Conservation (phyloP, 1,140 invertebrate species). For the Periplaneta americana region DNA sequence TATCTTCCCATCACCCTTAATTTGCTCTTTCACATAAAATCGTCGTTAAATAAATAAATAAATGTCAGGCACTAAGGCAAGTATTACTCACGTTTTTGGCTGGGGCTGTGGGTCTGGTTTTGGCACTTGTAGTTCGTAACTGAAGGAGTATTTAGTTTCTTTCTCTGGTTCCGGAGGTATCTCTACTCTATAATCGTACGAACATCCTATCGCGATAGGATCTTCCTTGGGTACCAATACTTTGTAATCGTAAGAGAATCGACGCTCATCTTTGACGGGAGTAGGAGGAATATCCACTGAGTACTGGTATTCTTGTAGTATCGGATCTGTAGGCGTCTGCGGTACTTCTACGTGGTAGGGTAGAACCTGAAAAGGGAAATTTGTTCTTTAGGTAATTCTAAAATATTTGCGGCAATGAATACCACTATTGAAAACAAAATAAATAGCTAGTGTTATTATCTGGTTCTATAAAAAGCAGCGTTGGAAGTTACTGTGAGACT, state of each 20-base stretch:
- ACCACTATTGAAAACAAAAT: no score
- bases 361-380: no score
- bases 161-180: neutral
- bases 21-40: no score
- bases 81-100: neutral
- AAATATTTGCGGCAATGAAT: no score
- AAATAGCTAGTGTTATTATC: no score
- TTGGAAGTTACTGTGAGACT: no score
- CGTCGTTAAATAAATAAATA: no score
- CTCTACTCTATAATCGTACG: neutral
- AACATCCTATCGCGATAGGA: neutral
- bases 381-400: no score
- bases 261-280: neutral
- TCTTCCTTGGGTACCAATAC: neutral
- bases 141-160: neutral
- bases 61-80: no score
- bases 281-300: neutral
- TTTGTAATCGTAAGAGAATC: neutral
- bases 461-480: no score
- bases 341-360: neutral
- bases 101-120: neutral
- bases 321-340: neutral
- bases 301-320: neutral
- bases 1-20: no score
- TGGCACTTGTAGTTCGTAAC: neutral